Percentiles rank a stretch among this genome's conserved stretches.
Evolutionary conservation across 2,797 vertebrate species (phyloP).

Genomic region (Emydoidea blandingii): DNA sequence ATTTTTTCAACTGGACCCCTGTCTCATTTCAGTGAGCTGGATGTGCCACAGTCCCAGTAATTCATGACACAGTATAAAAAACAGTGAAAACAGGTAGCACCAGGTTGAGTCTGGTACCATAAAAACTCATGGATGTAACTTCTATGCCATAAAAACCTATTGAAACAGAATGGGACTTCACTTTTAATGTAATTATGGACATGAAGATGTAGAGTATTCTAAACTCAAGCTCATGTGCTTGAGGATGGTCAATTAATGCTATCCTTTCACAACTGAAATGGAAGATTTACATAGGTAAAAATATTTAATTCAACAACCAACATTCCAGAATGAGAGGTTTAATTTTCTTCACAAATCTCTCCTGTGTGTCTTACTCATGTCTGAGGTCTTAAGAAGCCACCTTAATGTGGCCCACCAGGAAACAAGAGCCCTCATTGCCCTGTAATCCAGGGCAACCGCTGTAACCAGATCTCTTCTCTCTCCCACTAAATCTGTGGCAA

Average conservation of each 20-base stretch:
- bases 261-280: not conserved
- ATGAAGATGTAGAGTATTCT: not conserved
- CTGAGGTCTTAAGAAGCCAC: not conserved
- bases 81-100: not conserved
- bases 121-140: not conserved
- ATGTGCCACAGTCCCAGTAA: not conserved
- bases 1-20: not conserved
- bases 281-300: not conserved
- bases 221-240: not conserved
- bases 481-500: not conserved
- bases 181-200: not conserved
- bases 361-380: not conserved
- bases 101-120: not conserved
- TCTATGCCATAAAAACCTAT: not conserved
- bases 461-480: not conserved
- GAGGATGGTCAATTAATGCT: not conserved
- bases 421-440: not conserved
- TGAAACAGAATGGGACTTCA: not conserved
- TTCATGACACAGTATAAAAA: not conserved
- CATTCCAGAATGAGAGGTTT: not conserved
- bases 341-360: not conserved
- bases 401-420: not conserved
- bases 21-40: not conserved
- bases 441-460: not conserved
- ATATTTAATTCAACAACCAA: not conserved